These are phyloP conservation scores for Chloroceryle inda DNA, from an alignment of 2,797 vertebrate genomes.

Conservation along the genomic window DNA sequence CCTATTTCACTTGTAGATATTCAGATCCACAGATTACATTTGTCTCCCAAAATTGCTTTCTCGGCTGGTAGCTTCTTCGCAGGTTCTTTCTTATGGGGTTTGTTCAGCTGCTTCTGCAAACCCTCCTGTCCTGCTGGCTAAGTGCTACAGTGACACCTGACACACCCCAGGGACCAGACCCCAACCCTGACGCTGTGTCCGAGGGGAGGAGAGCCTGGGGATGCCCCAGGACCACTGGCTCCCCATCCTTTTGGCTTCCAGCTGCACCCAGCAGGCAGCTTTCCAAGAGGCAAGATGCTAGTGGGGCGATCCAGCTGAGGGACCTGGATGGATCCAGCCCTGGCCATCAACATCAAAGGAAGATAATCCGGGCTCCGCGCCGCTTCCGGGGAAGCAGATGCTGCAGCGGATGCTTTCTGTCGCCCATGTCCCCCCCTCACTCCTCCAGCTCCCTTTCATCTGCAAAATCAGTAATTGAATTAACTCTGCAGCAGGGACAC, in stretches of 20 bases:
- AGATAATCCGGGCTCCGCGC: neutral
- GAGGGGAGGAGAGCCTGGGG: neutral
- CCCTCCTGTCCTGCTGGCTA: neutral
- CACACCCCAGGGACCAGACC: accelerated
- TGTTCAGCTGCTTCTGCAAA: neutral
- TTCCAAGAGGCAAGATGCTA: accelerated
- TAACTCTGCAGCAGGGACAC: neutral
- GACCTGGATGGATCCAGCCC: neutral
- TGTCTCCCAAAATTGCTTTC: conserved; percentile 53
- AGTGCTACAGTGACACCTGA: accelerated
- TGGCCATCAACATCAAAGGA: neutral
- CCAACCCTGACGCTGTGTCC: accelerated
- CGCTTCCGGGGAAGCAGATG: neutral
- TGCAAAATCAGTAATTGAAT: neutral
- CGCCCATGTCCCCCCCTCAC: accelerated
- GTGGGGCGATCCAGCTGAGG: neutral
- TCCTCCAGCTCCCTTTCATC: neutral
- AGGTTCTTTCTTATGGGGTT: accelerated
- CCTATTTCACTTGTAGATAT: conserved; percentile 54
- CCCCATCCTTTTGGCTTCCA: neutral
- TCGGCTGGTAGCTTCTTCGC: neutral
- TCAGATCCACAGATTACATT: conserved; percentile 40
- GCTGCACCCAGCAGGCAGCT: neutral
- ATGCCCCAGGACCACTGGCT: accelerated
- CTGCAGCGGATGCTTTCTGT: neutral